Evolutionary conservation across 1,140 invertebrate species (phyloP).

Genomic region (Callitettix versicolor): DNA sequence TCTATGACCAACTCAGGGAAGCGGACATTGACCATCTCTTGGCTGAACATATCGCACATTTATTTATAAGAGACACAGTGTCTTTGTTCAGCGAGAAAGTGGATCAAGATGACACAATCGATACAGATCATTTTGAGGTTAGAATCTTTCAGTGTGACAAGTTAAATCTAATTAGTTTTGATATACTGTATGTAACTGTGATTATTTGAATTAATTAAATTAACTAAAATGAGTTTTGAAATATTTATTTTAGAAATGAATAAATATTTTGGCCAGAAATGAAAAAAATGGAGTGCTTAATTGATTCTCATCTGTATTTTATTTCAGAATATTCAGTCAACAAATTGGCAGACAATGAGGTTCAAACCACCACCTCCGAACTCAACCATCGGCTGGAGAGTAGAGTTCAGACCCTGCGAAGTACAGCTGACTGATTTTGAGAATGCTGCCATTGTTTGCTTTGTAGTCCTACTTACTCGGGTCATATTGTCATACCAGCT

Average conservation of each 20-base stretch:
- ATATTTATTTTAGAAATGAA: too few relatives aligned
- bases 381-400: slow-evolving; percentile 95
- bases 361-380: slow-evolving; percentile 96
- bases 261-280: too few relatives aligned
- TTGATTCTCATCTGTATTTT: slow-evolving; percentile 19
- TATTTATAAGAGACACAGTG: slow-evolving; percentile 96
- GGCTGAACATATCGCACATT: slow-evolving; percentile 91
- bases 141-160: too few relatives aligned
- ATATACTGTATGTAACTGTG: too few relatives aligned
- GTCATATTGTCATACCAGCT: slow-evolving; percentile 94
- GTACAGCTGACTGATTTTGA: slow-evolving; percentile 98
- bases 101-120: slow-evolving; percentile 83
- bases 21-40: slow-evolving; percentile 84
- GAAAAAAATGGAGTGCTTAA: too few relatives aligned
- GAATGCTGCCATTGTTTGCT: slow-evolving; percentile 98
- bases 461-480: slow-evolving; percentile 90
- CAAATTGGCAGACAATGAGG: slow-evolving; percentile 99
- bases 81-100: slow-evolving; percentile 94
- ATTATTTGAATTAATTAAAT: too few relatives aligned
- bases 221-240: too few relatives aligned
- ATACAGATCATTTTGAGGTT: slow-evolving; percentile 98
- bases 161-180: too few relatives aligned
- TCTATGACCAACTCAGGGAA: slow-evolving; percentile 70
- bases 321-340: slow-evolving; percentile 94
- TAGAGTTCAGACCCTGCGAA: slow-evolving; percentile 98